Evolutionary conservation across 2,113 vertebrate genomes (phyloP), one percentile per base, ranked within the genome.

Genomic region (Leucoraja erinaceus): DNA sequence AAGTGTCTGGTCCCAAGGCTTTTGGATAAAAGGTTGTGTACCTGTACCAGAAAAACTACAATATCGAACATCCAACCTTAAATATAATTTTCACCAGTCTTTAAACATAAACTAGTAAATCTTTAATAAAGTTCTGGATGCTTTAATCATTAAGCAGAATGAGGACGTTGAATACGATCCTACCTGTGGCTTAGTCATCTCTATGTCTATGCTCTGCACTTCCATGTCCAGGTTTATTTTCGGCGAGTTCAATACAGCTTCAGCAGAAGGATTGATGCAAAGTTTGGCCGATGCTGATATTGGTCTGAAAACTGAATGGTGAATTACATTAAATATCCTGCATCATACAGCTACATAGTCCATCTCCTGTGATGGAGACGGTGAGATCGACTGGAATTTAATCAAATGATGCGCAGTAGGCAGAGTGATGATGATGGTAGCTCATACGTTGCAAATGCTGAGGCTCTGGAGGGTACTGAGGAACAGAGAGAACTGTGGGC

Each of bases 281-380:
- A 99, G 97, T 94, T 98, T 99, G 94, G 98, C 98, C 56, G 97
- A 98, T 6, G 98, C 98, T 81, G 98, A 98, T 93, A 99, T 94
- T 1, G 99, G 99, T 95, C 97, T 98, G 94, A 99, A 99, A 95
- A 99, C 99, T 99, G 93, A 0, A 14, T 94, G 4, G 91, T 54
- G 70, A 33, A 94, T 93, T 78, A 81, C 93, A 61, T 72, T 72
- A 72, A 79, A 28, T 4, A 54, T 72, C 72, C 18, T 47, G 20
- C 33, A 74, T 66, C 47, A 91, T 25, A 72, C 47, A 90, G 68
- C 22, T 20, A 56, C 33, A 47, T 47, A 47, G 38, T 47, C 38
- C 3, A 47, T 47, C 38, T 47, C 38, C 38, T 66, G 7, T 66
- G 63, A 8, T 66, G 63, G 12, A 66, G 12, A 10, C 12, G 63